Base-by-base conservation (phyloP, 2,113 vertebrate species). In the Proteles cristata region DNA sequence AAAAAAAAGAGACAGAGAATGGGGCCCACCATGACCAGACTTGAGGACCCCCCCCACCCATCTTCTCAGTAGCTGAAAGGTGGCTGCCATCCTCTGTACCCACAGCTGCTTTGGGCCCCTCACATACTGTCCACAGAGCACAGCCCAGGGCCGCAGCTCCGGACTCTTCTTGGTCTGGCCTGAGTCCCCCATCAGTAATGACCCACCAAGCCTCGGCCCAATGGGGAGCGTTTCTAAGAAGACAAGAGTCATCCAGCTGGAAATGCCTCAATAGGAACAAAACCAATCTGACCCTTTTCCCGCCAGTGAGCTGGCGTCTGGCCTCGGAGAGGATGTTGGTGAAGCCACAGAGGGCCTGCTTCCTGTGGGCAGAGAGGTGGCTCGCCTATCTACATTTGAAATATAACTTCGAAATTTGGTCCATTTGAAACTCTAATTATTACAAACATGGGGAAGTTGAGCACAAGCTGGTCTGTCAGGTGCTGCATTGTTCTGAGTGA, bases 251-350 rank as follows among this genome's bases (percentile, higher is more conserved):
- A 15, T 81, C n/a, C 31, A 7, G 81, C 84, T 65, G 80, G 15
- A 39, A 90, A 43, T 14, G 77, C 26, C 53, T 8, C 25, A 25
- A 50, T 17, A 28, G 63, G 31, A 35, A 16, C 68, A 33, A 43
- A 76, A n/a, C 50, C 14, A 2, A 11, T 7, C 88, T 69, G n/a
- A 69, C n/a, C 48, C 9, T 68, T n/a, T 28, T 31, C 58, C 43
- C 0, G 0, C 26, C 0, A 3, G 0, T 4, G 31, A 39, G 66
- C 0, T 15, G 50, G 50, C 9, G 19, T 48, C 7, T 1, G 11
- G 58, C 17, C 31, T 14, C 28, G 71, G 76, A 50, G 76, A 31
- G 11, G 33, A 53, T n/a, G 28, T 45, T 11, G 66, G 15, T 21
- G 53, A 19, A 3, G 43, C 21, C 2, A 58, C 77, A 77, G 50